These are phyloP conservation scores for Caloenas nicobarica DNA, from an alignment of 2,113 vertebrate species.

Conservation along the genomic window DNA sequence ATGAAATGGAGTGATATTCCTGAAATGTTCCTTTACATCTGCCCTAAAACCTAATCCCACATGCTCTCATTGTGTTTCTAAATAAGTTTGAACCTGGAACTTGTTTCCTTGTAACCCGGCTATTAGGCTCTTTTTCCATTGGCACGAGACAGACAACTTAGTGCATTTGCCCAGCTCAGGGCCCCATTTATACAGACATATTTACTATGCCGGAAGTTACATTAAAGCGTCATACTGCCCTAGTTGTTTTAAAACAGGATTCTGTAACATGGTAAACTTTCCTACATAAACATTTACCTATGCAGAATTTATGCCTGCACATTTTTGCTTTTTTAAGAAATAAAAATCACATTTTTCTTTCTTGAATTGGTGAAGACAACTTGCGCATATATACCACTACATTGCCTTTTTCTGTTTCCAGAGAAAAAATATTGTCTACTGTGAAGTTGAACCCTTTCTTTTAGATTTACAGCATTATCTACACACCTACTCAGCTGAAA, in stretches of 20 bases:
- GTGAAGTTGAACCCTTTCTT: background rate
- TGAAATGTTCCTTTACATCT: background rate
- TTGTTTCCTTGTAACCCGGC: conserved; percentile 19
- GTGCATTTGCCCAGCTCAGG: conserved; percentile 3
- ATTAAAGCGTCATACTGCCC: conserved; percentile 51
- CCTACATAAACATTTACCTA: conserved; percentile 61
- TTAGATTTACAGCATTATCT: background rate
- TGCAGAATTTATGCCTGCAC: conserved; percentile 36
- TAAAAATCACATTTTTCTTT: conserved; percentile 41
- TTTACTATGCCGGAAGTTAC: conserved; percentile 52
- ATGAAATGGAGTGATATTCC: background rate
- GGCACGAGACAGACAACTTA: conserved; percentile 31
- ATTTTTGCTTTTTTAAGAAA: background rate
- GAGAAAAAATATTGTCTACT: background rate
- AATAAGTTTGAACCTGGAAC: conserved; percentile 19
- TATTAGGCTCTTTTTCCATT: conserved; percentile 41
- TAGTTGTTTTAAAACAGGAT: conserved; percentile 44
- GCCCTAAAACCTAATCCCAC: background rate
- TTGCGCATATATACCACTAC: background rate
- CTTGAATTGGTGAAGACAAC: conserved; percentile 46
- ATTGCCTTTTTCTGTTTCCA: conserved; percentile 15
- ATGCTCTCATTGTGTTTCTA: conserved; percentile 33
- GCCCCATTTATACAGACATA: conserved; percentile 40
- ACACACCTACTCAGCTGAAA: background rate
- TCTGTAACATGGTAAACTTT: conserved; percentile 49